phyloP scores from a whole-genome alignment of 2,797 vertebrate genomes.

The Danio jaintianensis region DNA sequence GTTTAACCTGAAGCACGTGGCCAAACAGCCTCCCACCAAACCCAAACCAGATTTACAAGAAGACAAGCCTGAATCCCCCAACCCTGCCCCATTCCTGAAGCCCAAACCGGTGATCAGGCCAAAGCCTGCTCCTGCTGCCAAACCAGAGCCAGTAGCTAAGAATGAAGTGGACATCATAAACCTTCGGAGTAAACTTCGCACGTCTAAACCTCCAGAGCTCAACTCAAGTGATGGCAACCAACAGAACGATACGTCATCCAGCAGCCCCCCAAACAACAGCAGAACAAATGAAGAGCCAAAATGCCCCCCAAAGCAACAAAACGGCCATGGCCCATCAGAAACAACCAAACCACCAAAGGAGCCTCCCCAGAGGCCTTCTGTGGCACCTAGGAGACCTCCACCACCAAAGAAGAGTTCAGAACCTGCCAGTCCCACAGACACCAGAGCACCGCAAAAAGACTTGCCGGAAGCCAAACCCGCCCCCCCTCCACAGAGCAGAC shows the following conservation, averaged over 20 bases:
- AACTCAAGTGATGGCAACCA: slow-evolving; percentile 75
- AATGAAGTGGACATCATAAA: slow-evolving; percentile 92
- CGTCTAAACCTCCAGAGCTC: slow-evolving; percentile 84
- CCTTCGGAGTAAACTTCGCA: slow-evolving; percentile 93
- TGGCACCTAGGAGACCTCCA: slow-evolving; percentile 90
- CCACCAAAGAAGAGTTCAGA: slow-evolving; percentile 89
- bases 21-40: slow-evolving; percentile 88
- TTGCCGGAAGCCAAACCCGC: slow-evolving; percentile 71
- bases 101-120: slow-evolving; percentile 90
- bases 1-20: slow-evolving; percentile 91
- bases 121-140: slow-evolving; percentile 85
- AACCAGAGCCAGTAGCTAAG: slow-evolving; percentile 83
- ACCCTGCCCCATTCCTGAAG: slow-evolving; percentile 81
- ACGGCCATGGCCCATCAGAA: slow-evolving; percentile 75
- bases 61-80: slow-evolving; percentile 79
- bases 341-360: slow-evolving; percentile 82
- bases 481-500: slow-evolving; percentile 75
- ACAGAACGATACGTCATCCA: slow-evolving; percentile 60
- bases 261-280: slow-evolving; percentile 64
- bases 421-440: slow-evolving; percentile 77
- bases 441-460: slow-evolving; percentile 77
- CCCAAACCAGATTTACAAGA: slow-evolving; percentile 82
- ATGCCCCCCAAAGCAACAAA: slow-evolving; percentile 76
- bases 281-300: slow-evolving; percentile 74
- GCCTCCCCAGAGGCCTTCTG: slow-evolving; percentile 82